Percentiles rank a stretch among this genome's conserved stretches.
phyloP scores from a whole-genome alignment of 1,140 invertebrate genomes.

The Panulirus ornatus region DNA sequence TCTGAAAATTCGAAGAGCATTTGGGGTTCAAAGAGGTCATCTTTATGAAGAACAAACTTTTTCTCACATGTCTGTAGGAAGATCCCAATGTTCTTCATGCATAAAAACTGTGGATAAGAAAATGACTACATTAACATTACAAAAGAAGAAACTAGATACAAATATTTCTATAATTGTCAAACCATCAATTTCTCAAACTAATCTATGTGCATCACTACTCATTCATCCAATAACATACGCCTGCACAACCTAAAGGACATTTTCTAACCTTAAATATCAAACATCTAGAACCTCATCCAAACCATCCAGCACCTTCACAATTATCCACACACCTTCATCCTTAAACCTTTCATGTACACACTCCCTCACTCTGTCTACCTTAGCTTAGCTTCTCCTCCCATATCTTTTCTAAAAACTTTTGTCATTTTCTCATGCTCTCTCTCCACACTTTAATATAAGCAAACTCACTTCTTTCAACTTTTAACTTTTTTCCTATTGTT shows the following conservation, averaged over 20 bases:
- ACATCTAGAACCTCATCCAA: no score
- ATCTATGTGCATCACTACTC: not conserved
- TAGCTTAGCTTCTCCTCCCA: not conserved
- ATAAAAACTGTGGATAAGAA: conserved; percentile 89
- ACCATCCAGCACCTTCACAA: no score
- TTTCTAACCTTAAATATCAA: not conserved
- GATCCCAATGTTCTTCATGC: conserved; percentile 94
- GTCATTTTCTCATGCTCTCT: not conserved
- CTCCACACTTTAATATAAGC: not conserved
- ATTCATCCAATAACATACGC: not conserved
- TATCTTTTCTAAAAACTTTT: not conserved
- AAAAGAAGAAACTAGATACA: not conserved
- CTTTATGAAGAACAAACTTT: conserved; percentile 88
- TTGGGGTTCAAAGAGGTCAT: conserved; percentile 93
- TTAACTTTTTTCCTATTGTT: no score
- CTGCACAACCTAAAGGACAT: not conserved
- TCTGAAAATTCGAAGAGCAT: conserved; percentile 96
- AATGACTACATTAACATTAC: not conserved
- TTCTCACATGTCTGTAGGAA: conserved; percentile 92
- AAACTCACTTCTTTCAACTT: no score
- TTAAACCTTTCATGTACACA: no score
- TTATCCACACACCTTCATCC: no score
- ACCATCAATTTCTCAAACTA: not conserved
- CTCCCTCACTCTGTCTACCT: not conserved
- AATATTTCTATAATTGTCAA: not conserved